These are phyloP conservation scores for Emberiza fucata DNA, from an alignment of 2,113 vertebrate species.

Conservation along the genomic window DNA sequence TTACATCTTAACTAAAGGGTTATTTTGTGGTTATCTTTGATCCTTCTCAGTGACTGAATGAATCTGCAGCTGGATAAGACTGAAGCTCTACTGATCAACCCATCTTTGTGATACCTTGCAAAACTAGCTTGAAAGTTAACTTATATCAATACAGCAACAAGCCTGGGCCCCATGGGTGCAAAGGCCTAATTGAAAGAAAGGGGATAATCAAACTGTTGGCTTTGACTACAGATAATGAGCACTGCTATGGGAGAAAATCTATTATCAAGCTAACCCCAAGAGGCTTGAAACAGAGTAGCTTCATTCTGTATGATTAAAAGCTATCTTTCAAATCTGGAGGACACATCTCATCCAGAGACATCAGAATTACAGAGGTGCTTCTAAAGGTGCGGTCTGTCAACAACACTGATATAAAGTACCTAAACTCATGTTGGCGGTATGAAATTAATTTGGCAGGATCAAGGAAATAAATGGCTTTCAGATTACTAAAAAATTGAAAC, in stretches of 20 bases:
- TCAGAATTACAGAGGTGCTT: not conserved
- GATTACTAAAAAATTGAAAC: not conserved
- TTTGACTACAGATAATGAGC: slow-evolving; percentile 64
- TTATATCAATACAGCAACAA: not conserved
- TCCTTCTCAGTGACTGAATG: not conserved
- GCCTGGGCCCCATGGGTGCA: not conserved
- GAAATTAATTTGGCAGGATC: not conserved
- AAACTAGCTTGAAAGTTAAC: slow-evolving; percentile 48
- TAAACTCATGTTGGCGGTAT: not conserved
- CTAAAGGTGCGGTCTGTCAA: not conserved
- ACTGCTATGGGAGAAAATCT: slow-evolving; percentile 47
- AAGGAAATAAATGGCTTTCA: not conserved
- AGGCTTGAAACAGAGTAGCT: not conserved
- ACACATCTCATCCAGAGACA: not conserved
- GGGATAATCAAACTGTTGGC: slow-evolving; percentile 43
- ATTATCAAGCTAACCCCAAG: slow-evolving; percentile 21
- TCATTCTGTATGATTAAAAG: slow-evolving; percentile 27
- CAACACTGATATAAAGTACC: not conserved
- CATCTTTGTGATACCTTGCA: not conserved
- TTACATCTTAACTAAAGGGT: not conserved
- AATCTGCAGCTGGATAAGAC: not conserved
- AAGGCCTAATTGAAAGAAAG: slow-evolving; percentile 62
- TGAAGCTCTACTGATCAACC: not conserved
- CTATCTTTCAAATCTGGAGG: not conserved
- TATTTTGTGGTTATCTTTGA: not conserved